A percentile compares a stretch with the other conserved stretches of the same genome.
phyloP scores from a whole-genome alignment of 2,888 invertebrate species.

The Lasius fuliginosus region DNA sequence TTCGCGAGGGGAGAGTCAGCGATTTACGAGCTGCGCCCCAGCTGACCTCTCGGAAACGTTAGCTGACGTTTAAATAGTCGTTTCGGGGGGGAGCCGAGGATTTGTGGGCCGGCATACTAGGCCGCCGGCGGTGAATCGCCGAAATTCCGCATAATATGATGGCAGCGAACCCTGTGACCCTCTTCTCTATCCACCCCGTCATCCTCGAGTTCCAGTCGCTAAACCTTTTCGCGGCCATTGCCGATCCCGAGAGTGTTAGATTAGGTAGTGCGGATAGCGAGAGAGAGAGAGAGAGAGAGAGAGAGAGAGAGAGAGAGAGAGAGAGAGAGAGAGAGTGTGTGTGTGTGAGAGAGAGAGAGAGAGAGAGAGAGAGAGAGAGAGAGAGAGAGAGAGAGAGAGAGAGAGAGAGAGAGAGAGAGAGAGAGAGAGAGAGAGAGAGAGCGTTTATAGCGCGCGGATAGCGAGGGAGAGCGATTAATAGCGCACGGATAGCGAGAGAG shows the following conservation, averaged over 20 bases:
- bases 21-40: slow-evolving; percentile 47
- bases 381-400: not conserved
- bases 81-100: slow-evolving; percentile 51
- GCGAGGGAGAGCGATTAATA: too few species aligned
- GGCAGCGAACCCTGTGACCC: slow-evolving; percentile 33
- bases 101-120: slow-evolving; percentile 68
- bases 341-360: too few species aligned
- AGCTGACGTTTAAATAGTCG: slow-evolving; percentile 70
- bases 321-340: too few species aligned
- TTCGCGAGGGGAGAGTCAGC: slow-evolving; percentile 1
- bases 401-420: too few species aligned
- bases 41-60: slow-evolving; percentile 57
- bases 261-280: not conserved
- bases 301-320: too few species aligned
- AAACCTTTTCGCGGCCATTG: slow-evolving; percentile 37
- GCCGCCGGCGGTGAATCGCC: slow-evolving; percentile 38
- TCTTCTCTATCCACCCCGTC: not conserved
- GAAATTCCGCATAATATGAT: slow-evolving; percentile 59
- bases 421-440: too few species aligned
- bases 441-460: too few species aligned
- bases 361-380: too few species aligned
- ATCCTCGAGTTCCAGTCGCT: slow-evolving; percentile 9
- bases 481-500: too few species aligned
- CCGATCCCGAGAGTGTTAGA: slow-evolving; percentile 17
- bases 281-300: not conserved